Conservation (phyloP, 2,797 vertebrate genomes). For the Lophius americanus region DNA sequence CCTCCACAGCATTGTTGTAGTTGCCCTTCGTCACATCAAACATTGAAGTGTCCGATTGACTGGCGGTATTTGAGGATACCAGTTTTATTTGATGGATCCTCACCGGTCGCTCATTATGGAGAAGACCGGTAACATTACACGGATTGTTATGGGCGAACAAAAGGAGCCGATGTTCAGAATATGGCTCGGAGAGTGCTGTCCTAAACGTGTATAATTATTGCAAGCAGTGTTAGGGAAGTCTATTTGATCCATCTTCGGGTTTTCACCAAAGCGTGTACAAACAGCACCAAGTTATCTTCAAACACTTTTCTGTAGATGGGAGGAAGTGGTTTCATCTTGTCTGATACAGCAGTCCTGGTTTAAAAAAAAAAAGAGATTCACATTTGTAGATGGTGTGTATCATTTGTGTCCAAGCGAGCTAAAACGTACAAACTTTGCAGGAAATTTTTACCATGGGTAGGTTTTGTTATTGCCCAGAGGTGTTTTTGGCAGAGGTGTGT, state of each 20-base stretch:
- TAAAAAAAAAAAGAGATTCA: conserved; percentile 24
- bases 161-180: background rate
- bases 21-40: conserved; percentile 31
- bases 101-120: conserved; percentile 19
- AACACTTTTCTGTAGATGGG: conserved; percentile 10
- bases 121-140: conserved; percentile 3
- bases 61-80: conserved; percentile 10
- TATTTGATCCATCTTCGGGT: background rate
- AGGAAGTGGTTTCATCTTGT: conserved; percentile 44
- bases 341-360: conserved; percentile 20
- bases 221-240: no score
- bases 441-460: no score
- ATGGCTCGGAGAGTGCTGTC: background rate
- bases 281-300: background rate
- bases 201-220: background rate
- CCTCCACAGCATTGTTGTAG: conserved; percentile 26
- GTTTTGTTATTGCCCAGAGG: no score
- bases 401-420: conserved; percentile 11
- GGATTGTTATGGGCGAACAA: background rate
- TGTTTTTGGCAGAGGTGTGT: no score
- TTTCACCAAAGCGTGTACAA: background rate
- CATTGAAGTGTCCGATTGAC: conserved; percentile 30
- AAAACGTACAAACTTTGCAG: no score
- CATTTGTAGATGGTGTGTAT: conserved; percentile 50
- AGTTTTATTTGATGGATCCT: conserved; percentile 3